Base-by-base conservation (phyloP, 2,888 invertebrate species). In the Nomada hirtipes region DNA sequence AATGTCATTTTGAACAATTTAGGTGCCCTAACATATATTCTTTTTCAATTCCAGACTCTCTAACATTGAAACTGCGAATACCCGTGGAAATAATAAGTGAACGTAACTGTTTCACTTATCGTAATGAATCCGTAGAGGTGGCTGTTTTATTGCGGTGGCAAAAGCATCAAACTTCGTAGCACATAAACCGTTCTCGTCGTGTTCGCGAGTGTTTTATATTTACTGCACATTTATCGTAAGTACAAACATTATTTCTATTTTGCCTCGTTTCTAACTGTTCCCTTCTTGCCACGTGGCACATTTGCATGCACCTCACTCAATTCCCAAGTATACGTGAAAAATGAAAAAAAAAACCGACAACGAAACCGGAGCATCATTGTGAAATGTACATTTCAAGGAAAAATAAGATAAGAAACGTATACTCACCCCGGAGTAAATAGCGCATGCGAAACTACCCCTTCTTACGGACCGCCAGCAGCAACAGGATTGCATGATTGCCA, bases 381-480 rank as follows among this genome's bases (percentile, higher is more conserved):
- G 36, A 0, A 36, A 36, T 1, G 26, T 2, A 63, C 42, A 23
- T 47, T 15, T 47, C 47, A 47, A 47, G 2, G 13, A 47, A 47
- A 13, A 47, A 47, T 3, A 47, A 13, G 0, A 36, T 10, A 50
- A 57, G 13, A 59, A 53, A 13, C 23, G 26, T 52, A 2, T 82
- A 95, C 95, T 95, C 94, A 97, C 97, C 95, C 96, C 94, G 0
- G 97, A 96, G 91, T 97, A 97, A 85, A 96, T 89, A 4, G 96
- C 97, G 80, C 97, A 95, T 44, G 96, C 97, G 91, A 96, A 97
- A 92, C 97, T 96, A 52, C 97, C 97, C 88, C 95, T 95, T 53
- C 97, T 95, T 11, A 97, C 95, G 65, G 97, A 96, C 76, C 96
- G 95, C 96, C 96, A 97, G 90, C 97, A 97, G 93, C 97, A 97